Evolutionary conservation across 2,797 vertebrate species (phyloP), one percentile per base, ranked within the genome.

Genomic region (Rallus crepitans): DNA sequence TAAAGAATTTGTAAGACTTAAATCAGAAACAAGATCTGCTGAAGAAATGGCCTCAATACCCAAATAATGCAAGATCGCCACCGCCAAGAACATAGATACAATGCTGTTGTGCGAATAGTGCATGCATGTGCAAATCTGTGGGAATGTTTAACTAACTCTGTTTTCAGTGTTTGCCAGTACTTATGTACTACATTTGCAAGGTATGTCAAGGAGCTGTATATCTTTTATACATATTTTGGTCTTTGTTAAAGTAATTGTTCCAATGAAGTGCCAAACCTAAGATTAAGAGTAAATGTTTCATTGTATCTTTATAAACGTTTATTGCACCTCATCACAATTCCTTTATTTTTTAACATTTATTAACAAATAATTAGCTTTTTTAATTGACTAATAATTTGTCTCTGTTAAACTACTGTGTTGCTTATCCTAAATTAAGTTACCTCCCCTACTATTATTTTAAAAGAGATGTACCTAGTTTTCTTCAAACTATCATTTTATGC

Each of bases 201-300:
- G 98, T 99, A 98, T 98, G 98, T 99, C 99, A 97, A 98, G 97
- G 95, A 97, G 87, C 98, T 98, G 96, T 98, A 97, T 97, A 98
- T 96, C 97, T 99, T 98, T 99, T 99, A 98, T 99, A 98, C 97
- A 97, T 98, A 96, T 98, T 98, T 98, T 98, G 98, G 98, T 99
- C 98, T 99, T 99, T 98, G 98, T 98, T 98, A 98, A 98, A 98
- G 98, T 98, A 98, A 98, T 98, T 98, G 99, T 99, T 99, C 98
- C 98, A 98, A 99, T 99, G 98, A 99, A 99, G 99, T 99, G 99
- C 99, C 99, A 99, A 99, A 99, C 98, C 98, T 98, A 98, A 98
- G 96, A 98, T 82, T 90, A 94, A 84, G 96, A 95, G 91, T 97
- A 89, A 97, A 97, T 61, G 84, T 95, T 92, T 69, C 82, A 94